Evolutionary conservation across 2,888 invertebrate genomes (phyloP), one percentile per base, ranked within the genome.

Genomic region (Nemotelus nigrinus): DNA sequence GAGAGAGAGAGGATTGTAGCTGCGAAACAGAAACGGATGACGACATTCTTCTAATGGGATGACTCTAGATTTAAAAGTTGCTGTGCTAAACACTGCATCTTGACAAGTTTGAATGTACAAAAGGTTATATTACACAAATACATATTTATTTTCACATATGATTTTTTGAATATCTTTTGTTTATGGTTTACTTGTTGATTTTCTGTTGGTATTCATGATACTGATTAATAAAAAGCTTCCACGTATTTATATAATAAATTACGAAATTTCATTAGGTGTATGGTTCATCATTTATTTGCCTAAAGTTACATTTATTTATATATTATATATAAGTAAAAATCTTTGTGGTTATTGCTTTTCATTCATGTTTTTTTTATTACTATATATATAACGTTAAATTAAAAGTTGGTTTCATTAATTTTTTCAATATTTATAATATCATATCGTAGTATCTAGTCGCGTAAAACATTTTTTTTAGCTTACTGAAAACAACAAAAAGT

Each of bases 381-480:
- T 64, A 50, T 68, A 71, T 50, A 7, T 68, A 50, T 53, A 68
- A 50, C 50, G 6, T 68, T 50, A 55, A 74, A 74, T 60, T 57
- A 45, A 60, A 48, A 60, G 43, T 78, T 76, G 55, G 65, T 55
- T 77, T 77, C 57, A 8, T 64, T 79, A 72, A 65, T 65, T 76
- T 75, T 70, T 75, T 47, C n/a, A 65, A 65, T 44, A 43, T 77
- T 70, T 39, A 70, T 55, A 70, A 55, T 87, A 87, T 70, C 41
- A 55, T 70, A 70, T 70, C 50, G 41, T 44, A 68, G 10, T 68
- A 3, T 68, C 39, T 68, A 50, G 67, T 68, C 50, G 67, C 25
- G 67, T 68, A 68, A 68, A 50, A 50, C 39, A 25, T 25, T 25
- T 25, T 25, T 25, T 25, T 25, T 25, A 1, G 25, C 1, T 25